These are phyloP conservation scores for Ianthella basta DNA, from an alignment of 37 sponge, comb jelly and placozoan genomes.

Conservation along the genomic window DNA sequence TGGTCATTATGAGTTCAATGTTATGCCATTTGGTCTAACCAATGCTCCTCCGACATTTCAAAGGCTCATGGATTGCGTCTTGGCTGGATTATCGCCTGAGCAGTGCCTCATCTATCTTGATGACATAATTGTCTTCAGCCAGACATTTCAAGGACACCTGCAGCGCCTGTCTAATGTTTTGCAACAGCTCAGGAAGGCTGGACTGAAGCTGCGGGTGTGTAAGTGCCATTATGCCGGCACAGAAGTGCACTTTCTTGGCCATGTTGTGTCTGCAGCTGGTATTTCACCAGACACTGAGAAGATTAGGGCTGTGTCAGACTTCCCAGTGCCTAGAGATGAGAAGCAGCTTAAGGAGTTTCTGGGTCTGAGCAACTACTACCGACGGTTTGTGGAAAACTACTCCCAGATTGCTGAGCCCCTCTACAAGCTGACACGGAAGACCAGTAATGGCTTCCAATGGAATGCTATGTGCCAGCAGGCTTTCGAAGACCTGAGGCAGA, in stretches of 20 bases:
- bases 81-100: too few relatives aligned
- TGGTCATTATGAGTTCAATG: too few relatives aligned
- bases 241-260: slow-evolving; percentile 38
- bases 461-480: too few relatives aligned
- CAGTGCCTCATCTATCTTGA: too few relatives aligned
- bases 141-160: slow-evolving; percentile 41
- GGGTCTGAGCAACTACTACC: too few relatives aligned
- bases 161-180: slow-evolving; percentile 1
- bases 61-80: too few relatives aligned
- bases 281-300: slow-evolving; percentile 30
- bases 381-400: too few relatives aligned
- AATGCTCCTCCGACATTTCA: too few relatives aligned
- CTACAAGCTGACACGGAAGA: not conserved
- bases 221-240: slow-evolving; percentile 12
- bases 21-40: too few relatives aligned
- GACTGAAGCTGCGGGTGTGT: not conserved
- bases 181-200: slow-evolving; percentile 12
- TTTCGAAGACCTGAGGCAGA: slow-evolving; percentile 14
- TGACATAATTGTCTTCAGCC: too few relatives aligned
- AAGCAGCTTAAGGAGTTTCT: slow-evolving; percentile 39
- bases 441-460: slow-evolving; percentile 6
- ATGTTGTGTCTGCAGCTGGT: slow-evolving; percentile 29
- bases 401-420: too few relatives aligned
- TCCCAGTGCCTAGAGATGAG: slow-evolving; percentile 8
- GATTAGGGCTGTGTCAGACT: slow-evolving; percentile 22